Percentiles rank a stretch among this genome's conserved stretches.
Conservation (phyloP, 2,888 invertebrate genomes). For the Scaptomyza polygonia region DNA sequence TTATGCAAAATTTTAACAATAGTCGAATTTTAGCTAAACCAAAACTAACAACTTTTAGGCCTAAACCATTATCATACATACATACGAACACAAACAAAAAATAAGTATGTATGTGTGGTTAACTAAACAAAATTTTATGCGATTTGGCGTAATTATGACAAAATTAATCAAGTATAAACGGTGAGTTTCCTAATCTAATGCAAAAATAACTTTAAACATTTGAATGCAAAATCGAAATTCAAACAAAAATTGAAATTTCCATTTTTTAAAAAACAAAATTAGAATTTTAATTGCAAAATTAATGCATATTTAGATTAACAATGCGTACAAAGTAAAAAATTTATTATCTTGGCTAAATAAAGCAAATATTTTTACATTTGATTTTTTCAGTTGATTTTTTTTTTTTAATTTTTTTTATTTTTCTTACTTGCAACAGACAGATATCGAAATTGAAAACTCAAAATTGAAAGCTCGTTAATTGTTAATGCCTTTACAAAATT, state of each 20-base stretch:
- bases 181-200: slow-evolving; percentile 83
- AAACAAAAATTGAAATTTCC: slow-evolving; percentile 31
- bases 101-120: slow-evolving; percentile 40
- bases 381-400: slow-evolving; percentile 39
- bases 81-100: too few species aligned
- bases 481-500: slow-evolving; percentile 84
- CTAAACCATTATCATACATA: slow-evolving; percentile 34
- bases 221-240: slow-evolving; percentile 34
- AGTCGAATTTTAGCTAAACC: slow-evolving; percentile 81
- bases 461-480: slow-evolving; percentile 80
- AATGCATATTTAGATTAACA: slow-evolving; percentile 58
- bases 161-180: slow-evolving; percentile 74
- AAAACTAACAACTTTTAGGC: slow-evolving; percentile 65
- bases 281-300: slow-evolving; percentile 22
- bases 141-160: slow-evolving; percentile 69
- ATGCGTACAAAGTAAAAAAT: slow-evolving; percentile 53
- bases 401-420: slow-evolving; percentile 26
- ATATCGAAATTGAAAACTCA: slow-evolving; percentile 66
- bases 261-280: slow-evolving; percentile 5
- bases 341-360: slow-evolving; percentile 32
- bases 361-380: slow-evolving; percentile 24
- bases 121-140: slow-evolving; percentile 60
- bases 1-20: slow-evolving; percentile 77
- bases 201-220: slow-evolving; percentile 35
- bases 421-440: slow-evolving; percentile 56